These are phyloP conservation scores for Abrostola triplasia DNA, from an alignment of 2,888 invertebrate genomes.

Conservation along the genomic window DNA sequence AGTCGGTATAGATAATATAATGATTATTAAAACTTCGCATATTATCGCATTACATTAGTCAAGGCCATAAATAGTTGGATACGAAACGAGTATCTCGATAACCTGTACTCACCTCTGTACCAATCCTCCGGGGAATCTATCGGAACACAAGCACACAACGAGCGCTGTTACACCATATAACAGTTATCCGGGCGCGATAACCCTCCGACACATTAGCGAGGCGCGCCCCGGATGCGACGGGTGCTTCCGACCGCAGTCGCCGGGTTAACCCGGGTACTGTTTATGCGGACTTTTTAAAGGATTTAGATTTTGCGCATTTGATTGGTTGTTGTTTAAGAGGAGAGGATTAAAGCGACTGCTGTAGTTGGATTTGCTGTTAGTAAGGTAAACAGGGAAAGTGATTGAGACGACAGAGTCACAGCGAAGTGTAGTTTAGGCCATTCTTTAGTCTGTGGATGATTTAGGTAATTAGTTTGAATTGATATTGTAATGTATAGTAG, in stretches of 20 bases:
- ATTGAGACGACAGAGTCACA: too few species aligned
- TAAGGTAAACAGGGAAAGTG: too few species aligned
- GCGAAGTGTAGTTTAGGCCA: too few species aligned
- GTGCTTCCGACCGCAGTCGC: conserved; percentile 39
- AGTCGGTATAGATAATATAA: too few species aligned
- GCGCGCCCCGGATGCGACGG: conserved; percentile 16
- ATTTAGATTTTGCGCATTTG: conserved; percentile 7
- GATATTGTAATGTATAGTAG: too few species aligned
- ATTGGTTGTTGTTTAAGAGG: neutral
- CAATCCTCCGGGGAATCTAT: neutral
- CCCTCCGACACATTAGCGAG: conserved; percentile 46
- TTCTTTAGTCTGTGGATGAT: too few species aligned
- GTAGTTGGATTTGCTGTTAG: too few species aligned
- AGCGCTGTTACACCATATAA: conserved; percentile 16
- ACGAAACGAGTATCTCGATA: neutral
- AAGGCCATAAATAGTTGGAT: neutral
- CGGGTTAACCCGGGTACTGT: conserved; percentile 5
- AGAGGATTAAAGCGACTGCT: too few species aligned
- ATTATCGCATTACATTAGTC: too few species aligned
- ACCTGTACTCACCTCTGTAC: neutral
- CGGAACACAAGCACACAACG: conserved; percentile 6
- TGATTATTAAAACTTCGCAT: too few species aligned
- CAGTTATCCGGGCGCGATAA: conserved; percentile 34
- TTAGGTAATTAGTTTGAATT: too few species aligned
- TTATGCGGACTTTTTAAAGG: conserved; percentile 16